Conservation (phyloP, 2,888 invertebrate species). For the Eurois occulta region DNA sequence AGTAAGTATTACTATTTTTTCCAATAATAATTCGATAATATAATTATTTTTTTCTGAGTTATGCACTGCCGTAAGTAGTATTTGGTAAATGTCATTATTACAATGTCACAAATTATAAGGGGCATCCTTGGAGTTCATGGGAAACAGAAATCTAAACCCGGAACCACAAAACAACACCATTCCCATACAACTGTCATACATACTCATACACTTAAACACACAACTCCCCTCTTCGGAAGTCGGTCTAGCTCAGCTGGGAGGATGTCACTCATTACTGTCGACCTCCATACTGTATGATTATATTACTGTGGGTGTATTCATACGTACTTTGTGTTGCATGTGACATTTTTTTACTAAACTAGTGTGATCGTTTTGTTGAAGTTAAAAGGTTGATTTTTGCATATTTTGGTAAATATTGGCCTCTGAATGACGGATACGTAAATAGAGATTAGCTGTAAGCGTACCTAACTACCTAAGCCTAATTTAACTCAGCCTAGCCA, state of each 20-base stretch:
- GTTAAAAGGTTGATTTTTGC: not conserved
- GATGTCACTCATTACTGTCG: slow-evolving; percentile 36
- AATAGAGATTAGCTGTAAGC: not conserved
- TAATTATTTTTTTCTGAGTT: not conserved
- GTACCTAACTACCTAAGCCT: too few species aligned
- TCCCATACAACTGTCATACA: slow-evolving; percentile 35
- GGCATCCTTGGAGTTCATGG: not conserved
- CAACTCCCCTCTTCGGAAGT: slow-evolving; percentile 54
- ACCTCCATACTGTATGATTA: slow-evolving; percentile 40
- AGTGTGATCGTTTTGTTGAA: not conserved
- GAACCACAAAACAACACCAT: slow-evolving; percentile 21
- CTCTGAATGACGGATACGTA: not conserved
- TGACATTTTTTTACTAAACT: not conserved
- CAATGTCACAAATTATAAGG: not conserved
- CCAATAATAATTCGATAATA: too few species aligned
- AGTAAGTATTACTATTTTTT: too few species aligned
- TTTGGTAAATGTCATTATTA: not conserved
- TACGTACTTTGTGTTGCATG: not conserved
- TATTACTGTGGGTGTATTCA: not conserved
- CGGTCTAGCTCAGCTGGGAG: slow-evolving; percentile 43
- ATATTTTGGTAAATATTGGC: not conserved
- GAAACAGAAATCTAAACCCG: not conserved
- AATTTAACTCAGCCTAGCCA: too few species aligned
- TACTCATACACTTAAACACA: slow-evolving; percentile 17
- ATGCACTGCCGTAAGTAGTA: not conserved